Percentiles rank a stretch among this genome's conserved stretches.
Evolutionary conservation across 2,113 vertebrate genomes (phyloP).

Genomic region (Crocuta crocuta): DNA sequence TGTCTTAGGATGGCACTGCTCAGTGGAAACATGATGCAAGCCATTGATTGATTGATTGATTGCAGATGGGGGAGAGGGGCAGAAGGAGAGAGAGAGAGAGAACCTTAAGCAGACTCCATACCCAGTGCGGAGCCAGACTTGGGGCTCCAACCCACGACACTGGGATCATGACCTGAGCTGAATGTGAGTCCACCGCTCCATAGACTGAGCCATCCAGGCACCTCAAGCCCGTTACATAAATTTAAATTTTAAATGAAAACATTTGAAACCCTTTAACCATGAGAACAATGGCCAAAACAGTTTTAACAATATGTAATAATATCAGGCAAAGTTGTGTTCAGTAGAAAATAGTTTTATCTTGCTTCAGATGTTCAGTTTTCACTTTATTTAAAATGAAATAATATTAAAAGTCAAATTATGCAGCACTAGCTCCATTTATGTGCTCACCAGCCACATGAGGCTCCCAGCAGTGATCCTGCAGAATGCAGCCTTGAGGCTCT

Average conservation of each 20-base stretch:
- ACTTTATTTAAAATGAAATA: background rate
- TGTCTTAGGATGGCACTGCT: background rate
- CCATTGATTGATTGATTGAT: too few relatives aligned
- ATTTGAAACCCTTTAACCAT: background rate
- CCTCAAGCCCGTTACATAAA: background rate
- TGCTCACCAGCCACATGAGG: too few relatives aligned
- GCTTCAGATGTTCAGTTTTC: background rate
- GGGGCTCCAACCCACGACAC: too few relatives aligned
- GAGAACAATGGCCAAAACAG: too few relatives aligned
- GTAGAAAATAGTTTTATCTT: background rate
- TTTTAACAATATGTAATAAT: background rate
- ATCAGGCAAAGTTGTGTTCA: background rate
- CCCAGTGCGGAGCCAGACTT: too few relatives aligned
- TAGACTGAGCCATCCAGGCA: too few relatives aligned
- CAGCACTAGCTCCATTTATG: background rate
- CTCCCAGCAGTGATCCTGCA: accelerated
- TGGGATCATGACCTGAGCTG: too few relatives aligned
- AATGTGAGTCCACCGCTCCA: too few relatives aligned
- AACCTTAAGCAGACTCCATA: too few relatives aligned
- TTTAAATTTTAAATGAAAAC: background rate
- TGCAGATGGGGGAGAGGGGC: too few relatives aligned
- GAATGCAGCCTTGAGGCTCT: background rate
- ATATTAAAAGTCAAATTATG: background rate
- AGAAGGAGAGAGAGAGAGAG: too few relatives aligned
- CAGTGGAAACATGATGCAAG: background rate